phyloP scores from a whole-genome alignment of 2,888 invertebrate species.

The Romanomermis culicivorax region DNA sequence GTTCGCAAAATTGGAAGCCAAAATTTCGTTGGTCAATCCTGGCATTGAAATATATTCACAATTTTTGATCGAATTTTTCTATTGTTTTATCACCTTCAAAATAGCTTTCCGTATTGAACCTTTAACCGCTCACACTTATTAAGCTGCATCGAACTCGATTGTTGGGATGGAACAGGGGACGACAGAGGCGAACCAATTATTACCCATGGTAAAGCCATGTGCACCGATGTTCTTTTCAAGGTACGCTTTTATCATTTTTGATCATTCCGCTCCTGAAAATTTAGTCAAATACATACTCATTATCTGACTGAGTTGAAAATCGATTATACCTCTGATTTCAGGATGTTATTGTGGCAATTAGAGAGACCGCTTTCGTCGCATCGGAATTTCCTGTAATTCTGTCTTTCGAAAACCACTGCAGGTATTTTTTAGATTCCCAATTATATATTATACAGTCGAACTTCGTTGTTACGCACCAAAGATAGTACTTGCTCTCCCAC shows the following conservation, averaged over 20 bases:
- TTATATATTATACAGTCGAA: too few relatives aligned
- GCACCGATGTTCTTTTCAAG: constrained; percentile 92
- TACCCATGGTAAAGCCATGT: constrained; percentile 99
- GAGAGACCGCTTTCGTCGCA: constrained; percentile 94
- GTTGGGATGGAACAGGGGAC: constrained; percentile 76
- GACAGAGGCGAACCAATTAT: constrained; percentile 98
- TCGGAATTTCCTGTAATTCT: constrained; percentile 90
- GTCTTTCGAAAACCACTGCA: constrained; percentile 98
- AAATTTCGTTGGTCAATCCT: too few relatives aligned
- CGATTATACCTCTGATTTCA: constrained; percentile 16
- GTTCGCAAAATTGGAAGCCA: too few relatives aligned
- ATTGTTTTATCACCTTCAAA: too few relatives aligned
- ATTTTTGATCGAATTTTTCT: too few relatives aligned
- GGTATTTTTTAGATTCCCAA: too few relatives aligned
- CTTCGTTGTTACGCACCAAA: too few relatives aligned
- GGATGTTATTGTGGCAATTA: constrained; percentile 85
- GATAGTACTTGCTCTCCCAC: too few relatives aligned
- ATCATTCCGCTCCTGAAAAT: too few relatives aligned
- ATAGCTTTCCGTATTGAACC: not conserved
- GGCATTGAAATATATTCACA: too few relatives aligned
- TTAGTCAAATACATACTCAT: not conserved
- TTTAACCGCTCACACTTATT: too few relatives aligned
- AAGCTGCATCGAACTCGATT: constrained; percentile 86
- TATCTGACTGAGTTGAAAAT: not conserved
- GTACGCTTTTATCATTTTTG: constrained; percentile 31